These are phyloP conservation scores for Lasioglossum oenotherae DNA, from an alignment of 2,888 invertebrate genomes.

Conservation along the genomic window DNA sequence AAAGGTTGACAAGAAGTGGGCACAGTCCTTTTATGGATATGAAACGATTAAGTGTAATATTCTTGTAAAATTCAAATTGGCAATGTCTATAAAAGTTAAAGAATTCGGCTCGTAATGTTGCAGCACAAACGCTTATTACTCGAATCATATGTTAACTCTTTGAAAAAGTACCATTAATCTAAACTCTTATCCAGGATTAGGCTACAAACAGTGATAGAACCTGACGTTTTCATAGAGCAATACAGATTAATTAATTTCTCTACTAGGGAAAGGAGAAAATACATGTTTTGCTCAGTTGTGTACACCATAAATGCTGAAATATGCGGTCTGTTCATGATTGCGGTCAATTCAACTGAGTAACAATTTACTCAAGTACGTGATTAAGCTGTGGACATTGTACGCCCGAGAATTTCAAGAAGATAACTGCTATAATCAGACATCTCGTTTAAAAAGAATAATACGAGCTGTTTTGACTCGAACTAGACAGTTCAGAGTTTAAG, in stretches of 20 bases:
- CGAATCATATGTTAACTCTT: not conserved
- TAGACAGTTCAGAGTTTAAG: slow-evolving; percentile 1
- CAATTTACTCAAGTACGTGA: slow-evolving; percentile 5
- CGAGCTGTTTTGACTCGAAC: not conserved
- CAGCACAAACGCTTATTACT: not conserved
- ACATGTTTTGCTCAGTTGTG: not conserved
- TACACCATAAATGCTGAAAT: not conserved
- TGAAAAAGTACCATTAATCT: not conserved
- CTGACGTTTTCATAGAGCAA: not conserved
- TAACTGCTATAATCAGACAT: not conserved
- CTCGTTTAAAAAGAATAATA: not conserved
- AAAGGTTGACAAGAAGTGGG: too few species aligned
- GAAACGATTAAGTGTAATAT: too few species aligned
- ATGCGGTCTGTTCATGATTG: not conserved
- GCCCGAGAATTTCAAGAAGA: not conserved
- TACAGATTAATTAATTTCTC: not conserved
- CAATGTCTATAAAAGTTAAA: too few species aligned
- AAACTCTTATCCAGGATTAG: not conserved
- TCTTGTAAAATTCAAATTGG: too few species aligned
- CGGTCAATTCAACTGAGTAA: not conserved
- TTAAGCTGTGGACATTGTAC: not conserved
- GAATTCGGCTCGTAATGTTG: too few species aligned
- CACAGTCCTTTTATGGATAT: too few species aligned
- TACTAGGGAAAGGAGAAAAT: not conserved
- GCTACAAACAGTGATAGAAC: not conserved